Percentiles rank a stretch among this genome's conserved stretches.
These are phyloP conservation scores for Argya squamiceps DNA, from an alignment of 2,797 vertebrate species.

Conservation along the genomic window DNA sequence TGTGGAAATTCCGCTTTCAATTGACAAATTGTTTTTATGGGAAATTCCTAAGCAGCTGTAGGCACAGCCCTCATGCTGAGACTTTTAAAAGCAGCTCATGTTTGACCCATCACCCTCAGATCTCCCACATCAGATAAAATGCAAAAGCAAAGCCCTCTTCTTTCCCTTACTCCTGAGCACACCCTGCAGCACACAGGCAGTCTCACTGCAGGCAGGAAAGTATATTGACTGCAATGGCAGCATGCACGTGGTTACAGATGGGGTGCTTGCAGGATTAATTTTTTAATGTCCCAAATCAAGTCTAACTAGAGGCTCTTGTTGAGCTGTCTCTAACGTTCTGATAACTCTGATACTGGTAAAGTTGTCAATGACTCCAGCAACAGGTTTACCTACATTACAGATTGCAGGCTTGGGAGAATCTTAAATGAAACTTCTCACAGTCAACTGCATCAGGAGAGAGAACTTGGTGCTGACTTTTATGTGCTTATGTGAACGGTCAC, in stretches of 20 bases:
- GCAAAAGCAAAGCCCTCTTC: neutral
- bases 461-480: neutral
- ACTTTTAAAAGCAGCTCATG: conserved; percentile 39
- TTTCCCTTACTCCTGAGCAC: neutral
- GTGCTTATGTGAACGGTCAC: neutral
- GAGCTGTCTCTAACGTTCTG: neutral
- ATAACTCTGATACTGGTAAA: neutral
- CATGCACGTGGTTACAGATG: accelerated
- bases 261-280: neutral
- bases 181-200: neutral
- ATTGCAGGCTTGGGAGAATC: neutral
- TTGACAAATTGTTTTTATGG: conserved; percentile 54
- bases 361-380: neutral
- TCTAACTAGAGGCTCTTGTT: neutral
- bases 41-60: conserved; percentile 62
- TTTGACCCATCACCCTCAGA: conserved; percentile 11
- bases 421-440: neutral
- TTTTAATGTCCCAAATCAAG: neutral
- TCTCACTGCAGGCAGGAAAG: accelerated
- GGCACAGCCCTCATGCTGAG: conserved; percentile 42
- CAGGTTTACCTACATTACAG: neutral
- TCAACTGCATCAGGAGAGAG: neutral
- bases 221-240: neutral
- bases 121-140: conserved; percentile 38
- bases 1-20: conserved; percentile 57